Percentiles rank a stretch among this genome's conserved stretches.
Conservation (phyloP, 64 coral and sea anemone species). For the Stichodactyla helianthus region DNA sequence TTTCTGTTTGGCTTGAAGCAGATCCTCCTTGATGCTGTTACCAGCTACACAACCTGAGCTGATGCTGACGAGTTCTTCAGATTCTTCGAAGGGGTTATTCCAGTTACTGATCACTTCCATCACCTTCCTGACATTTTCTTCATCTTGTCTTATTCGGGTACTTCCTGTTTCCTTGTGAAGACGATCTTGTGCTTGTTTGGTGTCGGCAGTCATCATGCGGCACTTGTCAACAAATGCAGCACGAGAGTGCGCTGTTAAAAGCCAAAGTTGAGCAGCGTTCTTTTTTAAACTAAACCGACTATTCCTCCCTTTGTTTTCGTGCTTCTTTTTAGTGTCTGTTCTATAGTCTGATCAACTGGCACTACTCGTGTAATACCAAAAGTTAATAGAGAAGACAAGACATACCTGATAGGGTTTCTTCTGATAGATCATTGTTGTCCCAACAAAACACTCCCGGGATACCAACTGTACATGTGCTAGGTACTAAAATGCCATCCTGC, state of each 20-base stretch:
- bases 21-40: slow-evolving; percentile 6
- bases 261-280: slow-evolving; percentile 37
- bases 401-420: slow-evolving; percentile 46
- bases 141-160: slow-evolving; percentile 25
- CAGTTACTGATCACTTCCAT: slow-evolving; percentile 27
- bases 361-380: no score
- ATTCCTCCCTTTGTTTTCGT: slow-evolving; percentile 52
- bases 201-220: slow-evolving; percentile 11
- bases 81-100: slow-evolving; percentile 32
- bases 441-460: slow-evolving; percentile 57
- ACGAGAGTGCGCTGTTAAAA: slow-evolving; percentile 29
- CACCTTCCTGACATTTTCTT: slow-evolving; percentile 48
- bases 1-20: slow-evolving; percentile 19
- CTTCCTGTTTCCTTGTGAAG: slow-evolving; percentile 14
- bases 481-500: slow-evolving; percentile 31
- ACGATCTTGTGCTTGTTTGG: neutral
- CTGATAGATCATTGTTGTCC: slow-evolving; percentile 54
- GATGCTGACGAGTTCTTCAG: slow-evolving; percentile 22
- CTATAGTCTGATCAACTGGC: slow-evolving; percentile 33
- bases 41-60: slow-evolving; percentile 32
- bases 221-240: slow-evolving; percentile 31
- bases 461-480: slow-evolving; percentile 3
- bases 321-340: slow-evolving; percentile 45
- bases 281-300: slow-evolving; percentile 33
- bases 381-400: neutral